Evolutionary conservation across 2,888 invertebrate species (phyloP).

Genomic region (Cephus rjabovi): DNA sequence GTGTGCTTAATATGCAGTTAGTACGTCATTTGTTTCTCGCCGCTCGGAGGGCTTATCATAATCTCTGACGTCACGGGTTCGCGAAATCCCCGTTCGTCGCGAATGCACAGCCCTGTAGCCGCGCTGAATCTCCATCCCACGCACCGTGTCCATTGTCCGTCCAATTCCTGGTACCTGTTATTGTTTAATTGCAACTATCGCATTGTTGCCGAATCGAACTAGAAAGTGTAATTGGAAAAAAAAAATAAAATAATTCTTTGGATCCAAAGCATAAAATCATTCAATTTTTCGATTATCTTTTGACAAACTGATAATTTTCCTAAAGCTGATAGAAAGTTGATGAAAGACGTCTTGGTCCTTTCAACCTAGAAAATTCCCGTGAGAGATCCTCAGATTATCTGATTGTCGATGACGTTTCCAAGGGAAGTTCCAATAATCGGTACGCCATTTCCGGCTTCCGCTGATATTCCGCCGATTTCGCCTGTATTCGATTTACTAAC

Average conservation of each 20-base stretch:
- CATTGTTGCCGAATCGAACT: background rate
- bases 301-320: no score
- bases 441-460: background rate
- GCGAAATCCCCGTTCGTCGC: slow-evolving; percentile 13
- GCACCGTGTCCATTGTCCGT: background rate
- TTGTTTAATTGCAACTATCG: background rate
- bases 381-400: background rate
- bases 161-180: background rate
- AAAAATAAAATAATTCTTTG: no score
- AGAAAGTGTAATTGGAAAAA: background rate
- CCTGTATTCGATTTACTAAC: slow-evolving; percentile 30
- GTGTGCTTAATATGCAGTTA: slow-evolving; percentile 50
- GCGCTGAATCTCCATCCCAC: background rate
- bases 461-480: background rate
- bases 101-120: background rate
- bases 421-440: background rate
- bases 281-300: no score
- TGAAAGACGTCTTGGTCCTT: background rate
- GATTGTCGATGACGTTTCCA: background rate
- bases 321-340: background rate
- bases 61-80: slow-evolving; percentile 39
- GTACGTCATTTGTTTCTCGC: slow-evolving; percentile 54
- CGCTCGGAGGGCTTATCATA: slow-evolving; percentile 46
- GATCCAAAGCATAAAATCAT: no score
- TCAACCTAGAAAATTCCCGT: background rate